Conservation (phyloP, 2,113 vertebrate species). For the Mobula birostris region DNA sequence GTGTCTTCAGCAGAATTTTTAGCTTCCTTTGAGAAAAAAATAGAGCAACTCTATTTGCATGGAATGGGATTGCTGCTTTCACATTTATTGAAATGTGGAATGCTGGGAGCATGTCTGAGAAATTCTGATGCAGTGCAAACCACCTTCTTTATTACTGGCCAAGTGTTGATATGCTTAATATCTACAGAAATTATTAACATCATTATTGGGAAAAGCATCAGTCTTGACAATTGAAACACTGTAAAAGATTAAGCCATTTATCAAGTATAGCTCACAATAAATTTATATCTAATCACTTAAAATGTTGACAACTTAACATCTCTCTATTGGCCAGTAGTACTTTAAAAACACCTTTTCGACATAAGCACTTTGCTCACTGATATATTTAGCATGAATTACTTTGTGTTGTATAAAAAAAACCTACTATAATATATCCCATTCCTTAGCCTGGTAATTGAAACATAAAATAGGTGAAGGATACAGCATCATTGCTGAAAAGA, state of each 20-base stretch:
- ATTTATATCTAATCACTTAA: not conserved
- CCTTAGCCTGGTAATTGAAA: not conserved
- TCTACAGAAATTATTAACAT: not conserved
- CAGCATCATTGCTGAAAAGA: not conserved
- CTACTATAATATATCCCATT: not conserved
- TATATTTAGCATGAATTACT: not conserved
- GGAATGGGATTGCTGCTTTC: slow-evolving; percentile 16
- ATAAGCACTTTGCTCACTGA: not conserved
- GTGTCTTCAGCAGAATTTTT: slow-evolving; percentile 33
- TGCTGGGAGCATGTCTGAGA: slow-evolving; percentile 20
- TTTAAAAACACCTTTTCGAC: not conserved
- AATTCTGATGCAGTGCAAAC: not conserved
- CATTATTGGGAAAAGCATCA: not conserved
- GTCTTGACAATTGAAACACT: no score
- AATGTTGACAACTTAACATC: not conserved
- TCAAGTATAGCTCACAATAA: not conserved
- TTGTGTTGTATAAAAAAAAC: not conserved
- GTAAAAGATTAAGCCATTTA: not conserved
- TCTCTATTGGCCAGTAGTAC: not conserved
- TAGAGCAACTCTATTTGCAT: slow-evolving; percentile 20
- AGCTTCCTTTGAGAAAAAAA: not conserved
- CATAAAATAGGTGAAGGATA: not conserved
- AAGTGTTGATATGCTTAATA: not conserved
- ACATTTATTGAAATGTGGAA: slow-evolving; percentile 24
- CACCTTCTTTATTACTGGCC: not conserved